Conservation (phyloP, 2,113 vertebrate species). For the Lipophrys pholis region DNA sequence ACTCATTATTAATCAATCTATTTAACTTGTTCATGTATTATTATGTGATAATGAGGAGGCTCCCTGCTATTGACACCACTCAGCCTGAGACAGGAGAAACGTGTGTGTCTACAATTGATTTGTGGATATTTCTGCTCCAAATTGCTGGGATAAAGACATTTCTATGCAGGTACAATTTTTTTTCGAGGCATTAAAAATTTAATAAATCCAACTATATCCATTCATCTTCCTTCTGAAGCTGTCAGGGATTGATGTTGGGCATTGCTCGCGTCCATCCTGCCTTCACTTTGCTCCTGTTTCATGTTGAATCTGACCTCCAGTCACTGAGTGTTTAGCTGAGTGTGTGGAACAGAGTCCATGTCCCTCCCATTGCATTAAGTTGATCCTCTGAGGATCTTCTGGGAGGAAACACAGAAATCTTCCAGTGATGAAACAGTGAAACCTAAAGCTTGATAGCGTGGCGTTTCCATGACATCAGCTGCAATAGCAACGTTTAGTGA, state of each 20-base stretch:
- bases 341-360: slow-evolving; percentile 19
- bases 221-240: not conserved
- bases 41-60: too few relatives aligned
- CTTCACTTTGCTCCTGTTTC: slow-evolving; percentile 15
- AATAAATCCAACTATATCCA: not conserved
- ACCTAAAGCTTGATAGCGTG: not conserved
- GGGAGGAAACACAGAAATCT: slow-evolving; percentile 36
- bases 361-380: slow-evolving; percentile 61
- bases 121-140: too few relatives aligned
- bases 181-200: not conserved
- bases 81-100: too few relatives aligned
- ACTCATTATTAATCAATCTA: too few relatives aligned
- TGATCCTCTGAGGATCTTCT: slow-evolving; percentile 62
- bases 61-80: too few relatives aligned
- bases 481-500: not conserved
- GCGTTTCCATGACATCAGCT: slow-evolving; percentile 3
- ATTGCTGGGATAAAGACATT: too few relatives aligned
- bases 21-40: too few relatives aligned
- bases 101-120: too few relatives aligned
- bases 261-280: not conserved
- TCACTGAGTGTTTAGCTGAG: slow-evolving; percentile 41
- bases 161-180: not conserved
- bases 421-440: slow-evolving; percentile 54
- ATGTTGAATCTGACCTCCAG: slow-evolving; percentile 15
- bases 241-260: not conserved